Conservation (phyloP, 2,888 invertebrate species). For the Macropis europaea region DNA sequence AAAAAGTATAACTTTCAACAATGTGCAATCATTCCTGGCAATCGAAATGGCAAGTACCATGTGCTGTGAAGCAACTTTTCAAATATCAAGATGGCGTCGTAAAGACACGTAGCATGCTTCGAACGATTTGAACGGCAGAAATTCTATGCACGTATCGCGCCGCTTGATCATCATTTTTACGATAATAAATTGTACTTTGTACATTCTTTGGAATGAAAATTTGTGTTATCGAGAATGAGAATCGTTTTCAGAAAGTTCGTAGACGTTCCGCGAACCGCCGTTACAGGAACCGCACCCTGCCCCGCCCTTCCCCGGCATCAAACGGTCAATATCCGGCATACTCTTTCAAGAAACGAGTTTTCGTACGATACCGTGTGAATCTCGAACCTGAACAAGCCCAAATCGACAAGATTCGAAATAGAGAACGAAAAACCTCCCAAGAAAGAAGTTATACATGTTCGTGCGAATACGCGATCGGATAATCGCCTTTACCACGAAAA, state of each 20-base stretch:
- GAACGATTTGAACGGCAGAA: neutral
- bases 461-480: neutral
- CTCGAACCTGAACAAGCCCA: neutral
- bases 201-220: neutral
- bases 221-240: no score
- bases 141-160: neutral
- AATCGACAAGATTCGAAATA: neutral
- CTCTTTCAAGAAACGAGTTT: neutral
- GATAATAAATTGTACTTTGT: neutral
- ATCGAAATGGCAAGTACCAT: neutral
- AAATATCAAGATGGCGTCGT: slow-evolving; percentile 58
- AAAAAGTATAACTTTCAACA: neutral
- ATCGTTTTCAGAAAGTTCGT: neutral
- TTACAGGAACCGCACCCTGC: slow-evolving; percentile 77
- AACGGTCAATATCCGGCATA: slow-evolving; percentile 71
- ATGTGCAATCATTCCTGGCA: neutral
- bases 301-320: slow-evolving; percentile 76
- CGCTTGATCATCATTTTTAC: neutral
- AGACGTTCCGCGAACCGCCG: neutral
- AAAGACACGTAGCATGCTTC: slow-evolving; percentile 45
- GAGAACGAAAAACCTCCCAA: no score
- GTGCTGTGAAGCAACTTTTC: slow-evolving; percentile 36
- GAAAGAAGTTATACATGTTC: no score
- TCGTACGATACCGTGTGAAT: neutral
- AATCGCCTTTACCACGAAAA: neutral